Evolutionary conservation across 2,797 vertebrate genomes (phyloP).

Genomic region (Otolemur crassicaudatus): DNA sequence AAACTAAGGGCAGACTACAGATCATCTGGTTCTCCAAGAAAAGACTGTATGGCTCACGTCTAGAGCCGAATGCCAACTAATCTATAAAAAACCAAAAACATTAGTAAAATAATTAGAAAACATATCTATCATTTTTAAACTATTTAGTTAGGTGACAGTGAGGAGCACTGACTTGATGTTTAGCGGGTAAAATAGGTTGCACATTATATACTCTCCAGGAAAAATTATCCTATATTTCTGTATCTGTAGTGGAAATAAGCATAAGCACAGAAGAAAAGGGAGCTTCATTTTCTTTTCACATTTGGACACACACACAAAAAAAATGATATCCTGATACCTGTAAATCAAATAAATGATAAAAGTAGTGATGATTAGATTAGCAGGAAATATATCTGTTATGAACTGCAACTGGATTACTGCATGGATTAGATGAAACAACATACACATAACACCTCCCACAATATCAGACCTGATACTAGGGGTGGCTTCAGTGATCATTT

Average conservation of each 20-base stretch:
- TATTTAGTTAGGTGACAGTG: background rate
- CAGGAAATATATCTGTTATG: background rate
- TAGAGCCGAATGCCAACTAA: slow-evolving; percentile 8
- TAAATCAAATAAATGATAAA: slow-evolving; percentile 53
- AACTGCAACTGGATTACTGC: background rate
- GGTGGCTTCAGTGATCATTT: slow-evolving; percentile 11
- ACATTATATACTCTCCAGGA: background rate
- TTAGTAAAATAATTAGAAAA: slow-evolving; percentile 28
- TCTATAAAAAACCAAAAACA: background rate
- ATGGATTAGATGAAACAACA: background rate
- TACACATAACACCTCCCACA: background rate
- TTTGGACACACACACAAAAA: background rate
- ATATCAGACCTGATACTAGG: background rate
- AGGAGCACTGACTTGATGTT: background rate
- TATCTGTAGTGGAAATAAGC: background rate
- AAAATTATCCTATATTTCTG: background rate
- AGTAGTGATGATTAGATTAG: background rate
- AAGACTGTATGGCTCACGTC: background rate
- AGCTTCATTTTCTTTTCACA: background rate
- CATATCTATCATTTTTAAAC: background rate
- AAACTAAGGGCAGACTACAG: background rate
- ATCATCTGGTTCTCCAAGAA: background rate
- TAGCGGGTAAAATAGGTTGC: background rate
- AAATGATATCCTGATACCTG: background rate
- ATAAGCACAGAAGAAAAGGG: background rate